Conservation (phyloP, 2,797 vertebrate genomes). For the Phalanger gymnotis region DNA sequence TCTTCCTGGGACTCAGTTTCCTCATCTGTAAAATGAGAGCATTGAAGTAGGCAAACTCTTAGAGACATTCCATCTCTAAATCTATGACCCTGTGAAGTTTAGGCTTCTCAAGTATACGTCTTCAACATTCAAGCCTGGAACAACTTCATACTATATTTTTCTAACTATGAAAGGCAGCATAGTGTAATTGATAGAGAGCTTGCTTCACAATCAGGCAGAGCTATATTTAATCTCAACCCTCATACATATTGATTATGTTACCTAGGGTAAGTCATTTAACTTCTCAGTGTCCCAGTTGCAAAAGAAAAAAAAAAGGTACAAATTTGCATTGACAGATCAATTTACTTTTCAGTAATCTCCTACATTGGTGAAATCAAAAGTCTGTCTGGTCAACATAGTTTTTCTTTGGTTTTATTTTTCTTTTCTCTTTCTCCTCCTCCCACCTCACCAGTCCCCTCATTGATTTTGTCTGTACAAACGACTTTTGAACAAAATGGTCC, state of each 20-base stretch:
- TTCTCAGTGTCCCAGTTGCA: background rate
- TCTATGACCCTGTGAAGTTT: background rate
- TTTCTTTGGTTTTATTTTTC: background rate
- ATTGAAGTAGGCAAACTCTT: background rate
- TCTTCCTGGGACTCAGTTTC: background rate
- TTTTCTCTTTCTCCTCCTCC: background rate
- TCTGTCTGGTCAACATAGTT: background rate
- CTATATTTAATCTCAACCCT: background rate
- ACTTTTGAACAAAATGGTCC: background rate
- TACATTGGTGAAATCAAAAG: background rate
- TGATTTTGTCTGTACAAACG: background rate
- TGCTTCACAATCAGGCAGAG: background rate
- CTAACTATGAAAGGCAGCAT: background rate
- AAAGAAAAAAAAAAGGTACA: background rate
- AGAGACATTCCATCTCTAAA: background rate
- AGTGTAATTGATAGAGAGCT: background rate
- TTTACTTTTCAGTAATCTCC: background rate
- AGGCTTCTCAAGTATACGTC: background rate
- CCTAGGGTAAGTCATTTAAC: background rate
- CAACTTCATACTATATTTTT: background rate
- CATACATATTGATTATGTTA: background rate
- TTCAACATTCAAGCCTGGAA: background rate
- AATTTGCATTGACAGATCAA: background rate
- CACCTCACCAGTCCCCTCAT: background rate
- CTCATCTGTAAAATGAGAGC: background rate